Evolutionary conservation across 1,140 invertebrate genomes (phyloP), one percentile per base, ranked within the genome.

Genomic region (Halictus rubicundus): DNA sequence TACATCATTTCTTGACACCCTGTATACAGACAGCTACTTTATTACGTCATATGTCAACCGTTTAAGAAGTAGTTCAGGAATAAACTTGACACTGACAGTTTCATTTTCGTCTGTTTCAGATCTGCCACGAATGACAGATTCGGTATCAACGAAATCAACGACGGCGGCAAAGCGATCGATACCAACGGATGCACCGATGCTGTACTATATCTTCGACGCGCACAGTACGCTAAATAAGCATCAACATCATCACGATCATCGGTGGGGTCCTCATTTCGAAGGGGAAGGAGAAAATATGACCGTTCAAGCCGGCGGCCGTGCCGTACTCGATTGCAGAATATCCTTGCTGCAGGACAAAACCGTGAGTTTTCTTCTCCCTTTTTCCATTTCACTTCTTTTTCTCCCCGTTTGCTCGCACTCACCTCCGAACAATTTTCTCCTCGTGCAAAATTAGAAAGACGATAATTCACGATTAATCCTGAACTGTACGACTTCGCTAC

Each of bases 301-400:
- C 1, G 96, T 96, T n/a, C 96, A 97, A 82, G 94, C 96, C 65
- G 96, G 96, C 12, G 96, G 95, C 69, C 96, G 96, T 61, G 96
- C 96, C 61, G 95, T 95, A 87, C 94, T 97, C 78, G 96, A 97
- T 92, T 98, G 97, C 91, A 95, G 95, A 88, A 97, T 97, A 88
- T 96, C 96, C 83, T 92, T 97, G 76, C 94, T 98, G 25, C 96
- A 97, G 89, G 96, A 97, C 93, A 97, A 97, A 95, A 97, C 96
- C 91, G 97, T 97, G 90, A 95, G 96, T 93, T 19, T 52, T 52
- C 19, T 19, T 21, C 49, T 19, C 4, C 19, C 16, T 12, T 46
- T 46, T 12, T 3, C 10, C 16, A 7, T 52, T 52, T 52, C 19
- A 9, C 42, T 46, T 46, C 42, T 5, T 52, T 21, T 52, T 19